These are phyloP conservation scores for Scotopteryx bipunctaria DNA, from an alignment of 2,888 invertebrate genomes.

Conservation along the genomic window DNA sequence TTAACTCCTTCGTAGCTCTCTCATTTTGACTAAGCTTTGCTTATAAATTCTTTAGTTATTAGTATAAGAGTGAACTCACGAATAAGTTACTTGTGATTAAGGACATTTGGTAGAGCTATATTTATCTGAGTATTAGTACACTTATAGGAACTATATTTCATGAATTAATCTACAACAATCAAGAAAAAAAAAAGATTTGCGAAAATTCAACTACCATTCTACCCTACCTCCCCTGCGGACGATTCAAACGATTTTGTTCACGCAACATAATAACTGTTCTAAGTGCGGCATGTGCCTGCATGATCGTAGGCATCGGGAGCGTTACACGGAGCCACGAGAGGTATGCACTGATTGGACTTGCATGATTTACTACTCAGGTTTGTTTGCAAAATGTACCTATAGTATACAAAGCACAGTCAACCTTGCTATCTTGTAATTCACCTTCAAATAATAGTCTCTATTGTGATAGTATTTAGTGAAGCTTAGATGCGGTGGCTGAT, in stretches of 20 bases:
- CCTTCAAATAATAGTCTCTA: slow-evolving; percentile 5
- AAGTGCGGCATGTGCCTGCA: slow-evolving; percentile 63
- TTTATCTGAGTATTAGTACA: no score
- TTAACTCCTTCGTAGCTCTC: no score
- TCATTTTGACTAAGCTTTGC: no score
- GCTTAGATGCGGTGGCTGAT: no score
- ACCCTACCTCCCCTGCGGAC: slow-evolving; percentile 36
- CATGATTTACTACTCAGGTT: slow-evolving; percentile 27
- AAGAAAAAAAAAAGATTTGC: not conserved
- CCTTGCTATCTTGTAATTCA: slow-evolving; percentile 12
- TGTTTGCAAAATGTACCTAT: slow-evolving; percentile 1
- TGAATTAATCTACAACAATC: no score
- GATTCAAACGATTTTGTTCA: slow-evolving; percentile 54
- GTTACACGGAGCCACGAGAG: slow-evolving; percentile 47
- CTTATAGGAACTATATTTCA: no score
- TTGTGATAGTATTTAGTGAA: slow-evolving; percentile 13
- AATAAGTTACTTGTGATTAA: no score
- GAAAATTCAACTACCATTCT: not conserved
- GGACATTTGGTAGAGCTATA: not conserved
- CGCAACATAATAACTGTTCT: slow-evolving; percentile 63
- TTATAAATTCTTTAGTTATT: no score
- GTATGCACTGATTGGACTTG: slow-evolving; percentile 39
- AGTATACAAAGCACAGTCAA: slow-evolving; percentile 1
- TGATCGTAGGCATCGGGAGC: slow-evolving; percentile 40
- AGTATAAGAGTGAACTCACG: no score